These are phyloP conservation scores for Tautogolabrus adspersus DNA, from an alignment of 2,113 vertebrate species.

Conservation along the genomic window DNA sequence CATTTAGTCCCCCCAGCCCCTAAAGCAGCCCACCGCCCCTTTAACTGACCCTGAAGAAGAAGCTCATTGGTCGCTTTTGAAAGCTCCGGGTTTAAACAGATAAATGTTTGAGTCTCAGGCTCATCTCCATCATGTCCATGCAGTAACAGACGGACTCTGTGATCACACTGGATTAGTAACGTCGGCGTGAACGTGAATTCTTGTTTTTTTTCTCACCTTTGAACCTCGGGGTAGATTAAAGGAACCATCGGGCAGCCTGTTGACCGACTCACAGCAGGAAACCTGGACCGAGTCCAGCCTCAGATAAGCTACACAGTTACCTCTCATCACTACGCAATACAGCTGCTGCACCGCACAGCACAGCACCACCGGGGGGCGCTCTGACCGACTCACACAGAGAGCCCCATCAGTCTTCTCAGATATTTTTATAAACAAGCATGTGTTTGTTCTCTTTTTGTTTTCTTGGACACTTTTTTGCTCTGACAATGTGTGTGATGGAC, in stretches of 20 bases:
- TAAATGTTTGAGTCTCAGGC: not conserved
- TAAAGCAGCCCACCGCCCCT: too few relatives aligned
- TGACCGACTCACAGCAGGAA: constrained; percentile 49
- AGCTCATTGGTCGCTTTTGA: not conserved
- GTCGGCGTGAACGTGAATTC: constrained; percentile 2
- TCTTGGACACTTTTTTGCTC: constrained; percentile 62
- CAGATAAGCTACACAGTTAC: constrained; percentile 87
- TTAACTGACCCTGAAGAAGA: too few relatives aligned
- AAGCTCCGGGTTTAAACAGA: not conserved
- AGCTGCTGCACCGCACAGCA: constrained; percentile 67
- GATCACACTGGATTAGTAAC: constrained; percentile 32
- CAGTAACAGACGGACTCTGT: constrained; percentile 1
- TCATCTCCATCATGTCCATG: not conserved
- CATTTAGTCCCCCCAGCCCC: too few relatives aligned
- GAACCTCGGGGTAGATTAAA: constrained; percentile 22
- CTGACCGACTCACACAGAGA: constrained; percentile 46
- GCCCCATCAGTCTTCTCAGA: constrained; percentile 64
- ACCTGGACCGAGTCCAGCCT: constrained; percentile 62
- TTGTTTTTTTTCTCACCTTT: not conserved
- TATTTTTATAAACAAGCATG: constrained; percentile 63
- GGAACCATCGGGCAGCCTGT: constrained; percentile 39
- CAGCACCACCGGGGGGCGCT: constrained; percentile 71
- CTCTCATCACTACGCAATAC: constrained; percentile 87
- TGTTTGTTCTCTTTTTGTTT: constrained; percentile 32
- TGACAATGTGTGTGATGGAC: constrained; percentile 52